Base-by-base conservation (phyloP, 2,113 vertebrate genomes). In the Nycticryphes semicollaris region DNA sequence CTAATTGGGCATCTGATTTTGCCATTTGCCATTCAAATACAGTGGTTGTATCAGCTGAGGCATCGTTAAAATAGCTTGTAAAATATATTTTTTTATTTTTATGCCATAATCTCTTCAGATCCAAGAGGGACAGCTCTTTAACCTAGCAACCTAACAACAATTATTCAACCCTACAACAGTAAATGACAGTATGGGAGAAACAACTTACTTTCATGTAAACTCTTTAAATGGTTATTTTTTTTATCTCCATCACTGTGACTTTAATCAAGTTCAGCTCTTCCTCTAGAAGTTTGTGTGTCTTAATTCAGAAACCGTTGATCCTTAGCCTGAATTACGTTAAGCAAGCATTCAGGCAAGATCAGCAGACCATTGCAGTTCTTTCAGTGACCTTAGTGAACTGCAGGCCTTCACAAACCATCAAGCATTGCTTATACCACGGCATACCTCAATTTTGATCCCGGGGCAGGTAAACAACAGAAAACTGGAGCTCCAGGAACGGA, bases 391-490 rank as follows among this genome's bases (percentile, higher is more conserved):
- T 4, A 7, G 7, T 0, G 6, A 63, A 12, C 27, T 1, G 18
- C 1, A 37, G 10, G 43, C 28, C 37, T 28, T 19, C 5, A 4
- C 4, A 20, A 21, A 8, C 7, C 35, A 31, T 54, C n/a, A 30
- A 10, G 28, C 8, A 4, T 1, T 5, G 15, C 33, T 16, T 3
- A 1, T 3, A 5, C 4, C 27, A 10, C 2, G 0, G 35, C 21
- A 19, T 1, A 27, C 1, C 69, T 7, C 62, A 3, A 1, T 3
- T 54, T 1, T 7, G 7, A 41, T 10, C 7, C n/a, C 10, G 6
- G 10, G 3, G 7, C 33, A 28, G 3, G 18, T 0, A 22, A 39
- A 37, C 17, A 41, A 7, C 45, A 35, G 6, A 19, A 9, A 7
- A 8, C 4, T 7, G 0, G 20, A 48, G 21, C 0, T 3, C 9